These are phyloP conservation scores for Euphydryas editha DNA, from an alignment of 2,888 invertebrate species.

Conservation along the genomic window DNA sequence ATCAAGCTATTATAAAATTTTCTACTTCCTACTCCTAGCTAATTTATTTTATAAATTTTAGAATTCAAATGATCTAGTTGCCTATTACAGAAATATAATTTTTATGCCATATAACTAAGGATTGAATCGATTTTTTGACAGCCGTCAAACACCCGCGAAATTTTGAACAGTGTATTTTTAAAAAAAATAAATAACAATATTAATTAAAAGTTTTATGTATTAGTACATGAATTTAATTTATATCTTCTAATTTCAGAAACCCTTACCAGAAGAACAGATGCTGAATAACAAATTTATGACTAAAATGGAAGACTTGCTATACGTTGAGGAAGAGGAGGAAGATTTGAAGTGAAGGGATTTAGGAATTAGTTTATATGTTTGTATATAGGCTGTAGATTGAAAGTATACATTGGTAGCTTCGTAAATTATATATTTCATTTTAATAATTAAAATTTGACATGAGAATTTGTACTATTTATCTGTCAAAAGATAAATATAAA, in stretches of 20 bases:
- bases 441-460: background rate
- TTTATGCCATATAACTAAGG: too few relatives aligned
- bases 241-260: conserved; percentile 55
- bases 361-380: background rate
- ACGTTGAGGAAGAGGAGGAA: conserved; percentile 76
- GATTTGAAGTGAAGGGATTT: conserved; percentile 65
- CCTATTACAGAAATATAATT: too few relatives aligned
- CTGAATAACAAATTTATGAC: conserved; percentile 71
- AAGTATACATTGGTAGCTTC: background rate
- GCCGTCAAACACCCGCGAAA: too few relatives aligned
- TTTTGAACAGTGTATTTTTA: too few relatives aligned
- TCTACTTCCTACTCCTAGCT: too few relatives aligned
- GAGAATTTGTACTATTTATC: background rate
- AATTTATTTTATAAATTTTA: too few relatives aligned
- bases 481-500: background rate
- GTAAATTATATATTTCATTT: background rate
- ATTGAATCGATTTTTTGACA: too few relatives aligned
- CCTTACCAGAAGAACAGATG: conserved; percentile 57
- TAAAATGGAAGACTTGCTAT: conserved; percentile 73
- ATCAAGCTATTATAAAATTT: too few relatives aligned
- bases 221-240: too few relatives aligned
- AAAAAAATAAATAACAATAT: too few relatives aligned
- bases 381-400: conserved; percentile 12
- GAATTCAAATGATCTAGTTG: too few relatives aligned
- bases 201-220: too few relatives aligned